Base-by-base conservation (phyloP, 1,140 invertebrate genomes). In the Megalonaias nervosa region DNA sequence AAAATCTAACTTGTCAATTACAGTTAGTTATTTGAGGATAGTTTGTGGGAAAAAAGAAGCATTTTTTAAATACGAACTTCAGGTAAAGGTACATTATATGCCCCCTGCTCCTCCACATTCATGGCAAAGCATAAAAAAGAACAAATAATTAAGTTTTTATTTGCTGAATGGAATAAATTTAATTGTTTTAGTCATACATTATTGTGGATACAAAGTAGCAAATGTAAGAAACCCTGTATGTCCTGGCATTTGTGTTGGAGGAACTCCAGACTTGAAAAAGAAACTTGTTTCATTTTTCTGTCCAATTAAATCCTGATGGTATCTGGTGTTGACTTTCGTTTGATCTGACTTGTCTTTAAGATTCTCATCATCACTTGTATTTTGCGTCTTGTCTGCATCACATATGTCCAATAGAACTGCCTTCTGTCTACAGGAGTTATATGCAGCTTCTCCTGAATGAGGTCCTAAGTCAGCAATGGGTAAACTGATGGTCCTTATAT, bases 161-260 rank as follows among this genome's bases (percentile, higher is more conserved):
- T 48, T 48, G 38, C 38, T 9, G 9, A 48, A 11, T 48, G 38
- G 38, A 48, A 6, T 48, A 48, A 48, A 48, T 48, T 48, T 48
- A 9, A 48, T 48, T 48, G 6, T 48, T 48, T 48, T 48, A 48
- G 38, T 48, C 38, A 48, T 61, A 23, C 23, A 78, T 77, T 56
- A 76, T 74, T 68, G 77, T 71, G 82, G 77, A 78, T 83, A 90
- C 14, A 91, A 62, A 5, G 96, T 95, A 11, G 97, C 97, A 90
- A 98, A 96, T 31, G 97, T 98, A 58, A 99, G 92, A 91, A 96
- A 99, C 14, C 97, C 97, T 48, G 97, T 98, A 91, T 99, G 97
- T 0, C 97, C 97, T 16, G 96, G 94, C 87, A 94, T 93, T 77
- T 93, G 93, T 74, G 92, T 82, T 38, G 95, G 93, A 79, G 95